Conservation (phyloP, 2,888 invertebrate genomes). For the Prosopocoilus inquinatus region DNA sequence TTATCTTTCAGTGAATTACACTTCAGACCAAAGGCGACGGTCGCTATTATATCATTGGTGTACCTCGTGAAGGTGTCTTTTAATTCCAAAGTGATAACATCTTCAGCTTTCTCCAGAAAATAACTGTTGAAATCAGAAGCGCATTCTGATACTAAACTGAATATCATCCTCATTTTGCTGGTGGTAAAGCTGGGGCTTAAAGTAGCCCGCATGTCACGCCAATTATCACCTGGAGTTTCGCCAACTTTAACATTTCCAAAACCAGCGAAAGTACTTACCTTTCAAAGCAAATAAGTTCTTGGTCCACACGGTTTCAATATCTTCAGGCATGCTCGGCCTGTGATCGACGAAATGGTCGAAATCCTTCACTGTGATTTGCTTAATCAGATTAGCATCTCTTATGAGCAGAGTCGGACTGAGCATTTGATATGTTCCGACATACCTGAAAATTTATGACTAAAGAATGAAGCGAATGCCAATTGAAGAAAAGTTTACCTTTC, state of each 20-base stretch:
- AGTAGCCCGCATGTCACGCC: conserved; percentile 48
- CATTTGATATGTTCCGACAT: conserved; percentile 31
- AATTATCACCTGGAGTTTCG: conserved; percentile 31
- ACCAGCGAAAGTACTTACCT: conserved; percentile 19
- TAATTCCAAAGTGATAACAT: conserved; percentile 41
- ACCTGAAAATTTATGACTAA: conserved; percentile 25
- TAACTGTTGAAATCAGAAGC: conserved; percentile 30
- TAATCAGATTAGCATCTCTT: conserved; percentile 40
- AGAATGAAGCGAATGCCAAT: neutral
- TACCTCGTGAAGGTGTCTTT: conserved; percentile 53
- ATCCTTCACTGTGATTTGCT: conserved; percentile 44
- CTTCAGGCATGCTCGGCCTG: conserved; percentile 30
- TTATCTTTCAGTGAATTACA: conserved; percentile 56
- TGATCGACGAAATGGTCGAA: conserved; percentile 47
- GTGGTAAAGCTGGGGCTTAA: conserved; percentile 47
- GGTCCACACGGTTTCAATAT: conserved; percentile 28
- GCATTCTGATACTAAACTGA: conserved; percentile 34
- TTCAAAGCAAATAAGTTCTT: conserved; percentile 26
- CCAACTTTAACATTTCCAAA: neutral
- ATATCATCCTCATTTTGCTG: conserved; percentile 45
- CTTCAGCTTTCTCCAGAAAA: conserved; percentile 28
- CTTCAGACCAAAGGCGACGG: conserved; percentile 54
- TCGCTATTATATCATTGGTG: conserved; percentile 57
- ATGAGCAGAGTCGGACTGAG: conserved; percentile 29
- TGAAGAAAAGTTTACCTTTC: neutral